Base-by-base conservation (phyloP, 2,113 vertebrate genomes). In the Pao palembangensis region DNA sequence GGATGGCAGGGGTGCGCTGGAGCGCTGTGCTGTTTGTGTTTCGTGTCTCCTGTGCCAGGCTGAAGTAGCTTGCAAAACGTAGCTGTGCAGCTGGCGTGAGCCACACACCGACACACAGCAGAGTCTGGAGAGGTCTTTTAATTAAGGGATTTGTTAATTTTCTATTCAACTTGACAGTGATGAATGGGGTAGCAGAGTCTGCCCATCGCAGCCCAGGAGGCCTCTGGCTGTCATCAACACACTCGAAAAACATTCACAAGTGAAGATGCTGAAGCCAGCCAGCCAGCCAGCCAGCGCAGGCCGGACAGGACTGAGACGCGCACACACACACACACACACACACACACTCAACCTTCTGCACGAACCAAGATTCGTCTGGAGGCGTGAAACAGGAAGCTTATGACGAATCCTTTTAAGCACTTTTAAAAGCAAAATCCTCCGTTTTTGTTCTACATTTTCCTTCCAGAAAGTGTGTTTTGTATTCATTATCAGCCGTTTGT, bases 81-180 rank as follows among this genome's bases (percentile, higher is more conserved):
- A 76, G 71, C 74, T 61, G 69, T 84, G 71, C 82, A 85, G 81
- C 82, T 85, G 82, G 82, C 74, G 83, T 67, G 63, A 71, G 72
- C 57, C 54, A 8, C 54, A 55, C 67, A 46, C 65, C 54, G 63
- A 76, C 66, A 64, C 66, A 18, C 47, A 49, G 12, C 17, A 54
- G 60, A 64, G 67, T 60, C 71, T 60, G 55, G 75, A 77, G 74
- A 75, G 73, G 76, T 78, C 79, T 84, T 87, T 88, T 87, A 89
- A 89, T 89, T 85, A 89, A 80, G 75, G 76, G 81, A 87, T 88
- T 88, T 84, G 84, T 88, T 89, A 85, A 88, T 88, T 83, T 87
- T 73, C 84, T 57, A 83, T 84, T 81, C 85, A 87, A 81, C 76
- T n/a, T 83, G 86, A 86, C 86, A 82, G 70, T 87, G 88, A 89